Conservation (phyloP, 2,888 invertebrate species). For the Ophion ellenae region DNA sequence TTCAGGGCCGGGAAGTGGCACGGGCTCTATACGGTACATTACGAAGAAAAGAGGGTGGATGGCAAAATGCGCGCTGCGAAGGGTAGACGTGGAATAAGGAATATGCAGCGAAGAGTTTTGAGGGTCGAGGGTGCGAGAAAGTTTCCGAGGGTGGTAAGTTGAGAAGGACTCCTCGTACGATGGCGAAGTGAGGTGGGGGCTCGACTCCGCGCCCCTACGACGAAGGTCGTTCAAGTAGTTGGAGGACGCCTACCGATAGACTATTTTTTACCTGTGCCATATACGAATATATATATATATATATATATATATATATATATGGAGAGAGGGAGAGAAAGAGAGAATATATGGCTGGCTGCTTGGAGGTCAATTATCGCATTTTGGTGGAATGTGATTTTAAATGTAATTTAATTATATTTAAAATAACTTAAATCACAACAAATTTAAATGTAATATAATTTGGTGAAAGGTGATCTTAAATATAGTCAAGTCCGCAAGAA, state of each 20-base stretch:
- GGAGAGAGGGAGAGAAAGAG: too few species aligned
- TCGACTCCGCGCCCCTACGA: constrained; percentile 30
- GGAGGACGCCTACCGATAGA: constrained; percentile 33
- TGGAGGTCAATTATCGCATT: too few species aligned
- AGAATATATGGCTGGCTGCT: too few species aligned
- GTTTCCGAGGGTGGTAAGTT: constrained; percentile 63
- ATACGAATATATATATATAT: too few species aligned
- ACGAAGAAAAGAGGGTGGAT: constrained; percentile 39
- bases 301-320: too few species aligned
- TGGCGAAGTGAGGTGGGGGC: constrained; percentile 15
- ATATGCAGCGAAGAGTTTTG: constrained; percentile 55
- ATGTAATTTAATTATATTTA: too few species aligned
- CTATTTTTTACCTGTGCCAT: constrained; percentile 17
- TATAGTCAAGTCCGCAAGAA: too few species aligned
- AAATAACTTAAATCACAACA: too few species aligned
- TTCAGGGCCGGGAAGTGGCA: constrained; percentile 46
- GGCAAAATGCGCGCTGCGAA: constrained; percentile 16
- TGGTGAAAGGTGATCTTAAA: too few species aligned
- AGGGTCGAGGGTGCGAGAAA: constrained; percentile 66
- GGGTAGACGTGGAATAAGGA: constrained; percentile 43
- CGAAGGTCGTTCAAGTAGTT: constrained; percentile 64
- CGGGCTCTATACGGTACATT: constrained; percentile 41
- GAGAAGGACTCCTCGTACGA: constrained; percentile 48
- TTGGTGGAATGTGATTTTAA: too few species aligned
- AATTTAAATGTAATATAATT: too few species aligned